Conservation (phyloP, 2,113 vertebrate genomes). For the Nannospalax galili region DNA sequence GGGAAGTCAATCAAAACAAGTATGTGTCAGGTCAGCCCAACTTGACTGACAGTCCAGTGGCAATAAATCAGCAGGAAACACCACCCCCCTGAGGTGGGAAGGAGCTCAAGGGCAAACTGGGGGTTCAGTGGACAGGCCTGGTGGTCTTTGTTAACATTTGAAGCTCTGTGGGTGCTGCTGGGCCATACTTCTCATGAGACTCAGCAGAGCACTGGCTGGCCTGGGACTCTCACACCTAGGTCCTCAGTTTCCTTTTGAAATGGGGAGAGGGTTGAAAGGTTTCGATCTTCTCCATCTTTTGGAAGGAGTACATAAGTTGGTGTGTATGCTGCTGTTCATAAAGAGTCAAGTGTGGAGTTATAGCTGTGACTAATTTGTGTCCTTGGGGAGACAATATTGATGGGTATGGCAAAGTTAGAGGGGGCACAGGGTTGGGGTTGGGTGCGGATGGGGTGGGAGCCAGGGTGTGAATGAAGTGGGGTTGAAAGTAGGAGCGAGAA, state of each 20-base stretch:
- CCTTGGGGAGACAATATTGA: background rate
- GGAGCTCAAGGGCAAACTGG: background rate
- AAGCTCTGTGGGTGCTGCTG: background rate
- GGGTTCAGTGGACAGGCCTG: background rate
- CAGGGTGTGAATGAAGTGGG: too few species aligned
- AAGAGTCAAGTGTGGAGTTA: background rate
- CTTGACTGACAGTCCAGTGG: background rate
- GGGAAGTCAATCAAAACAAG: conserved; percentile 4
- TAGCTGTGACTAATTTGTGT: conserved; percentile 20
- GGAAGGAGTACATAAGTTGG: background rate
- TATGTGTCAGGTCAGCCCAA: background rate
- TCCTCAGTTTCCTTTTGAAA: background rate
- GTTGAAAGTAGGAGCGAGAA: background rate
- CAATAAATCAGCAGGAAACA: background rate
- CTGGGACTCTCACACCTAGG: background rate
- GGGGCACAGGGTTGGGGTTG: background rate
- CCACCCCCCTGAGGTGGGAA: background rate
- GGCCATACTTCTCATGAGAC: background rate
- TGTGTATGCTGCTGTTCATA: background rate
- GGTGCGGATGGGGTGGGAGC: too few species aligned
- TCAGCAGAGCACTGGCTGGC: background rate
- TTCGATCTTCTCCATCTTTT: background rate
- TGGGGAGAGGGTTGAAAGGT: background rate
- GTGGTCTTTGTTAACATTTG: background rate
- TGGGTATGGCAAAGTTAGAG: background rate